phyloP scores from a whole-genome alignment of 2,888 invertebrate species.

The Habroteleia sp. region DNA sequence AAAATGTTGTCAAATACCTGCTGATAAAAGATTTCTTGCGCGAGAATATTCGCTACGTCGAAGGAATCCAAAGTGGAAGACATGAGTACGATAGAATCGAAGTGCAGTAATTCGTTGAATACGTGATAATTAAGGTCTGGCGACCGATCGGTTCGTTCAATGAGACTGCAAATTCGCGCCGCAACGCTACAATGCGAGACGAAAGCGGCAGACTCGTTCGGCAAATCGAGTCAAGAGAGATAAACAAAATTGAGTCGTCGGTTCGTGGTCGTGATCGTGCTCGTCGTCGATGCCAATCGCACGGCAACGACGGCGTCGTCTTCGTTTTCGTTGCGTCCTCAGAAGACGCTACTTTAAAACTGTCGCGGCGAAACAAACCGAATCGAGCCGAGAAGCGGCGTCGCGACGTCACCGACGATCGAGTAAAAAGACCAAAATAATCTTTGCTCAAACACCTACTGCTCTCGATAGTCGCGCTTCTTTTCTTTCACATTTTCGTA shows the following conservation, averaged over 20 bases:
- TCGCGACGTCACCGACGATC: slow-evolving; percentile 14
- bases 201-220: too few relatives aligned
- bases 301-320: slow-evolving; percentile 68
- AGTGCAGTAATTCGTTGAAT: too few relatives aligned
- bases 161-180: too few relatives aligned
- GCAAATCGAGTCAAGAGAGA: slow-evolving; percentile 2
- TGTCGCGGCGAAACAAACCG: slow-evolving; percentile 67
- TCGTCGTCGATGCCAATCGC: slow-evolving; percentile 47
- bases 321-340: slow-evolving; percentile 72
- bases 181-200: too few relatives aligned
- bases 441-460: slow-evolving; percentile 63
- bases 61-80: slow-evolving; percentile 86
- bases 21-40: slow-evolving; percentile 92
- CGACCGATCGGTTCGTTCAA: slow-evolving; percentile 10
- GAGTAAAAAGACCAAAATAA: slow-evolving; percentile 73
- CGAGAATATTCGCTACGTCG: slow-evolving; percentile 92
- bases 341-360: slow-evolving; percentile 78
- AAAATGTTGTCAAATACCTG: slow-evolving; percentile 83
- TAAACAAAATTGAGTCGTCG: too few relatives aligned
- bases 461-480: slow-evolving; percentile 19
- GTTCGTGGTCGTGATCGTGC: slow-evolving; percentile 21
- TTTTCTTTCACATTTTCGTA: too few relatives aligned
- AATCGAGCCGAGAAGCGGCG: slow-evolving; percentile 22
- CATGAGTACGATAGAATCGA: slow-evolving; percentile 67
- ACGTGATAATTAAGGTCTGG: too few relatives aligned